phyloP scores from a whole-genome alignment of 1,140 invertebrate genomes.

The Paralvinella palmiformis region DNA sequence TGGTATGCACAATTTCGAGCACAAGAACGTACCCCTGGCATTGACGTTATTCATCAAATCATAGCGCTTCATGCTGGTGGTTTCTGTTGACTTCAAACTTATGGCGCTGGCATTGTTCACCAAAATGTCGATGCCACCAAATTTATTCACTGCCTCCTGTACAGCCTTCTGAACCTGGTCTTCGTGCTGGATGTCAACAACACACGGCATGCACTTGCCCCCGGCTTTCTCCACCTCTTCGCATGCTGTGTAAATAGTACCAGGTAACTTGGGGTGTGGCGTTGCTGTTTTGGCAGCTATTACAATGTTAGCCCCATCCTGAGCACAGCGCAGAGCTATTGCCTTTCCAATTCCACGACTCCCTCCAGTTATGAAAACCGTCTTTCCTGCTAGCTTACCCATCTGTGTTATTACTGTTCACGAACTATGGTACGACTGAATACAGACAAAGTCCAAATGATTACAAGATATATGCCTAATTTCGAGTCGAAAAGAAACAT shows the following conservation, averaged over 20 bases:
- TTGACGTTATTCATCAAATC: constrained; percentile 52
- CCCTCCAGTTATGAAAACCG: constrained; percentile 92
- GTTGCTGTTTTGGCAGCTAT: constrained; percentile 94
- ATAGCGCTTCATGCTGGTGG: constrained; percentile 83
- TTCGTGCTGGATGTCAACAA: constrained; percentile 84
- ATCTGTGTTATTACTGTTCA: no score
- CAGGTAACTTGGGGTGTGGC: constrained; percentile 93
- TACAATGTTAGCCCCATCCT: constrained; percentile 85
- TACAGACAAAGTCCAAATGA: no score
- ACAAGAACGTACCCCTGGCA: constrained; percentile 49
- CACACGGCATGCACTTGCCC: constrained; percentile 82
- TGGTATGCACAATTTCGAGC: constrained; percentile 84
- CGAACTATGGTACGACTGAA: no score
- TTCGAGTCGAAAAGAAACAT: no score
- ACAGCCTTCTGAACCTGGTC: constrained; percentile 70
- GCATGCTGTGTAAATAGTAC: constrained; percentile 94
- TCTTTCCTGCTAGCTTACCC: no score
- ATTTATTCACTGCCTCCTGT: constrained; percentile 77
- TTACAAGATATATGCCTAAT: no score
- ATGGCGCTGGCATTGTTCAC: constrained; percentile 98
- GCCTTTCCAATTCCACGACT: constrained; percentile 95
- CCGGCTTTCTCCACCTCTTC: constrained; percentile 73
- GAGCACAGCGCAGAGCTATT: constrained; percentile 70
- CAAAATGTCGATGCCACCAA: constrained; percentile 91
- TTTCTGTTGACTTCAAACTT: constrained; percentile 73